These are phyloP conservation scores for Gallinago undulata DNA, from an alignment of 2,113 vertebrate genomes.

Conservation along the genomic window DNA sequence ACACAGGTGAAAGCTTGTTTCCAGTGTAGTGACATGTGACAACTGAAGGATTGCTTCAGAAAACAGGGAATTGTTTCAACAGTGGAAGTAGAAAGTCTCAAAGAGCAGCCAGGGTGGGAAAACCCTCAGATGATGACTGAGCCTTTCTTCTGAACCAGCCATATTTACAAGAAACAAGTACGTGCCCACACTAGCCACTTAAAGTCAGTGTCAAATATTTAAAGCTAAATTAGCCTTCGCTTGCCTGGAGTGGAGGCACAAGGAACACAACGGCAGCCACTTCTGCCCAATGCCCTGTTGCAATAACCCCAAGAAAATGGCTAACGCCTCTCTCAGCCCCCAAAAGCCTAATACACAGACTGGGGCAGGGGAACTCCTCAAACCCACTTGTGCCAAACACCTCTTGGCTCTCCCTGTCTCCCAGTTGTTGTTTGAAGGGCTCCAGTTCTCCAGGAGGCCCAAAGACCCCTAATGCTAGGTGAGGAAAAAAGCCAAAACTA, in stretches of 20 bases:
- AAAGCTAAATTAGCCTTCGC: not conserved
- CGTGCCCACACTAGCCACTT: accelerated
- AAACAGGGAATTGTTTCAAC: not conserved
- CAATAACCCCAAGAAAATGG: not conserved
- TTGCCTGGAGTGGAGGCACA: not conserved
- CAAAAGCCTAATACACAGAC: accelerated
- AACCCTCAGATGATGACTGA: not conserved
- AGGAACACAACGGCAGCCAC: not conserved
- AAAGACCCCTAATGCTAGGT: not conserved
- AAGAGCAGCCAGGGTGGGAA: not conserved
- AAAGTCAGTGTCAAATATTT: not conserved
- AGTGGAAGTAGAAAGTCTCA: not conserved
- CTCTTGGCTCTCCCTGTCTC: accelerated
- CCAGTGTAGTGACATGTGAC: accelerated
- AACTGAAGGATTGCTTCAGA: not conserved
- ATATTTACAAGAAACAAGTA: not conserved
- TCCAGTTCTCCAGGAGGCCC: not conserved
- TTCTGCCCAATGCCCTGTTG: not conserved
- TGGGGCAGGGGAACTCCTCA: not conserved
- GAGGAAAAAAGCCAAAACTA: not conserved
- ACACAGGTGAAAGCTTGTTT: not conserved
- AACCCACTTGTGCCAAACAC: not conserved
- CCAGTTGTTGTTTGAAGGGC: not conserved
- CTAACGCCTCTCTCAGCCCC: accelerated
- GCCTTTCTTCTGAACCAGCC: not conserved